Evolutionary conservation across 2,113 vertebrate genomes (phyloP).

Genomic region (Progne subis): DNA sequence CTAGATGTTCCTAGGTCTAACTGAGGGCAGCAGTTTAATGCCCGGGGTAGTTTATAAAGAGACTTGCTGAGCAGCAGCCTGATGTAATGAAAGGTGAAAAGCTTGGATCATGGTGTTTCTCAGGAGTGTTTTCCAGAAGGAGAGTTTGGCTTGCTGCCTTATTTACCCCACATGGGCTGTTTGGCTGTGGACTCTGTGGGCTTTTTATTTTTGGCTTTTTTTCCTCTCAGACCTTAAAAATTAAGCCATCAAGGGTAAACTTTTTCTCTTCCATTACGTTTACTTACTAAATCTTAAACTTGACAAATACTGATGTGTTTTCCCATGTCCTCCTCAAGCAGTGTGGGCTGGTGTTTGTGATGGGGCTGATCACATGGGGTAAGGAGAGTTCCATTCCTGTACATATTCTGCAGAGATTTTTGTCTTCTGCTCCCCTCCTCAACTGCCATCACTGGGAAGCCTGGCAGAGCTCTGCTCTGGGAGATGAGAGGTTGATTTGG

Average conservation of each 20-base stretch:
- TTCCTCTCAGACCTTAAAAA: not conserved
- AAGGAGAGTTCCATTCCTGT: not conserved
- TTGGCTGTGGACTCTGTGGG: not conserved
- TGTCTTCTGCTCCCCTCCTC: not conserved
- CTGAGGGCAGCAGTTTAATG: not conserved
- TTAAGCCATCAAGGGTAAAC: not conserved
- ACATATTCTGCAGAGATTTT: not conserved
- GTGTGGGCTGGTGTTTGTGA: not conserved
- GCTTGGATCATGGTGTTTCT: not conserved
- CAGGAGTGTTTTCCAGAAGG: not conserved
- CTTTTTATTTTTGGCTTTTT: not conserved
- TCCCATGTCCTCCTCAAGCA: too few species aligned
- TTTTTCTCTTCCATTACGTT: not conserved
- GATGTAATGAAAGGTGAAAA: not conserved
- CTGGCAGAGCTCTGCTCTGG: not conserved
- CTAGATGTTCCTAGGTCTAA: not conserved
- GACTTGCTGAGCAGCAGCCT: not conserved
- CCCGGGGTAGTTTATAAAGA: not conserved
- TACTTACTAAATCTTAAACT: not conserved
- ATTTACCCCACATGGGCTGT: not conserved
- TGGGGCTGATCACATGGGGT: accelerated
- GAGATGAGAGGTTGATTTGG: not conserved
- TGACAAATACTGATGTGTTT: not conserved
- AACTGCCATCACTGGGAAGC: not conserved
- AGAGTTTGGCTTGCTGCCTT: not conserved